These are phyloP conservation scores for Leucoma salicis DNA, from an alignment of 2,888 invertebrate genomes.

Conservation along the genomic window DNA sequence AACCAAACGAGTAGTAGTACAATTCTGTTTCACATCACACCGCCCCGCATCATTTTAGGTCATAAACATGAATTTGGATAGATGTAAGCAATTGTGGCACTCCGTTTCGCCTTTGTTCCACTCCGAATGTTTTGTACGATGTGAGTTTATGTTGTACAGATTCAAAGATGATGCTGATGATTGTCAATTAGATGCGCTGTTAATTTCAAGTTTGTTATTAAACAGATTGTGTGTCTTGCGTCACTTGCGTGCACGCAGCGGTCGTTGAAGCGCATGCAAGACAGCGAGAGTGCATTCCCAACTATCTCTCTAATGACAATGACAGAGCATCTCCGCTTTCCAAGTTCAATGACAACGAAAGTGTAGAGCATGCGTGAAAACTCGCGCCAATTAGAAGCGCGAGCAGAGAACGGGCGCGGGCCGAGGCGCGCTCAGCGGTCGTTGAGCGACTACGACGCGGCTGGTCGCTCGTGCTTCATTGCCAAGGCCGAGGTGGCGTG, in stretches of 20 bases:
- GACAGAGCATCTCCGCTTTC: conserved; percentile 78
- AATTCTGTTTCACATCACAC: too few relatives aligned
- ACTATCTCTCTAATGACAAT: conserved; percentile 67
- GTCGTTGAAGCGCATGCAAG: conserved; percentile 50
- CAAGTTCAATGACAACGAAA: conserved; percentile 82
- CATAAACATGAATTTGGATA: too few relatives aligned
- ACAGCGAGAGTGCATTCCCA: conserved; percentile 79
- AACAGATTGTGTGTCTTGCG: conserved; percentile 52
- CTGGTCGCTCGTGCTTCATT: conserved; percentile 64
- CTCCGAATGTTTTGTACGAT: too few relatives aligned
- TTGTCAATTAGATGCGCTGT: too few relatives aligned
- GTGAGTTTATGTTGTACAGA: too few relatives aligned
- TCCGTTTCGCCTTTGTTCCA: too few relatives aligned
- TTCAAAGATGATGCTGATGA: too few relatives aligned
- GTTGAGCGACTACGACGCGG: conserved; percentile 48
- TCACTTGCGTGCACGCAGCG: conserved; percentile 56
- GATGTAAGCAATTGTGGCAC: too few relatives aligned
- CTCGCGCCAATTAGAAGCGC: conserved; percentile 63
- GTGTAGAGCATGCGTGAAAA: conserved; percentile 76
- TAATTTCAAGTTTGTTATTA: too few relatives aligned
- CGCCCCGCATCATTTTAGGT: too few relatives aligned
- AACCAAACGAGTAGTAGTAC: too few relatives aligned
- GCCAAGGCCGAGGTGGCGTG: conserved; percentile 76
- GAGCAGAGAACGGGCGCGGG: conserved; percentile 12
- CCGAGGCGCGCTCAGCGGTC: conserved; percentile 33